Conservation (phyloP, 30 jellyfish, hydroid and myxozoan genomes). For the Hydractinia symbiolongicarpus region DNA sequence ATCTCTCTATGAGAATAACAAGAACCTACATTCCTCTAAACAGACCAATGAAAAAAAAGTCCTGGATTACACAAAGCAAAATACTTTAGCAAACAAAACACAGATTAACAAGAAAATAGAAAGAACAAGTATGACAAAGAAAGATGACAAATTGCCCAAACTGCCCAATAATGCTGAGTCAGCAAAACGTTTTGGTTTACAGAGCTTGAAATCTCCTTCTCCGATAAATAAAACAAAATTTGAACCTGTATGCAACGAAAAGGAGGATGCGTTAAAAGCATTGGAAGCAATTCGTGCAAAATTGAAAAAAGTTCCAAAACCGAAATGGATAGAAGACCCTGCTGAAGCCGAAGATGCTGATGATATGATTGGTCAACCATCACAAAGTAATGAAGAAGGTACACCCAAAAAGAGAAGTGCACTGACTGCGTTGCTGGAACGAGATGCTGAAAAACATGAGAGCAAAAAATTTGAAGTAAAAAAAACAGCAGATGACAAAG, state of each 20-base stretch:
- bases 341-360: not conserved
- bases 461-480: not conserved
- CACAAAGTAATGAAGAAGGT: not conserved
- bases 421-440: slow-evolving; percentile 16
- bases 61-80: no score
- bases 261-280: slow-evolving; percentile 5
- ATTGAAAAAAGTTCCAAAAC: slow-evolving; percentile 14
- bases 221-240: not conserved
- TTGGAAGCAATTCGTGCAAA: slow-evolving; percentile 19
- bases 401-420: slow-evolving; percentile 16
- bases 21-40: no score
- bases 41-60: no score
- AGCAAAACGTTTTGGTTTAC: no score
- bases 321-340: not conserved
- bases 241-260: not conserved
- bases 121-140: no score
- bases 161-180: no score
- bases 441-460: slow-evolving; percentile 2
- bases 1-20: no score
- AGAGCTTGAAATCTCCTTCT: not conserved
- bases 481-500: not conserved
- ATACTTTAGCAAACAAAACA: no score
- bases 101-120: no score
- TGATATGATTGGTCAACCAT: not conserved
- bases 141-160: no score